These are phyloP conservation scores for Tetheella fluctuosa DNA, from an alignment of 2,888 invertebrate genomes.

Conservation along the genomic window DNA sequence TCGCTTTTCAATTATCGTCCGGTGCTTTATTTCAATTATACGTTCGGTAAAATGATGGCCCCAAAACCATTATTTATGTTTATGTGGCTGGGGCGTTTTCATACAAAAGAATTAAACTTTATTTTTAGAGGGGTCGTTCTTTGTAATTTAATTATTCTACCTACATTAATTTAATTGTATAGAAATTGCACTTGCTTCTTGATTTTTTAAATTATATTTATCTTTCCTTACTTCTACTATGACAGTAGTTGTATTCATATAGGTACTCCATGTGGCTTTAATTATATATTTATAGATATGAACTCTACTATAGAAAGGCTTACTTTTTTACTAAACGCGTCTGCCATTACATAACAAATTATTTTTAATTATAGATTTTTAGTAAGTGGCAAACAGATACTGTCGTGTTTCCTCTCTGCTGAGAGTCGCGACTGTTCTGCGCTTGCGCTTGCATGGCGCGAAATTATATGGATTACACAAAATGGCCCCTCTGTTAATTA, in stretches of 20 bases:
- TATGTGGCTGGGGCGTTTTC: constrained; percentile 31
- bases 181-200: no score
- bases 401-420: not conserved
- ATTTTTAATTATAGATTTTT: no score
- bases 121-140: not conserved
- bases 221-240: no score
- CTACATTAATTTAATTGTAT: no score
- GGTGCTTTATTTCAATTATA: constrained; percentile 60
- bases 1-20: constrained; percentile 54
- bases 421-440: constrained; percentile 27
- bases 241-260: no score
- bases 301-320: no score
- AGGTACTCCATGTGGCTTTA: no score
- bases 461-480: constrained; percentile 48
- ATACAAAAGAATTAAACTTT: constrained; percentile 21
- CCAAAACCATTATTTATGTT: constrained; percentile 49
- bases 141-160: not conserved
- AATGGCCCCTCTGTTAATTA: constrained; percentile 34
- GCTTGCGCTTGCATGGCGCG: constrained; percentile 28
- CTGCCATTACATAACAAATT: no score
- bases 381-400: not conserved
- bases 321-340: no score
- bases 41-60: constrained; percentile 54
- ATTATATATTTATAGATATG: no score
- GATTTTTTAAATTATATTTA: no score